Percentiles rank a stretch among this genome's conserved stretches.
These are phyloP conservation scores for Cydia strobilella DNA, from an alignment of 1,140 invertebrate species.

Conservation along the genomic window DNA sequence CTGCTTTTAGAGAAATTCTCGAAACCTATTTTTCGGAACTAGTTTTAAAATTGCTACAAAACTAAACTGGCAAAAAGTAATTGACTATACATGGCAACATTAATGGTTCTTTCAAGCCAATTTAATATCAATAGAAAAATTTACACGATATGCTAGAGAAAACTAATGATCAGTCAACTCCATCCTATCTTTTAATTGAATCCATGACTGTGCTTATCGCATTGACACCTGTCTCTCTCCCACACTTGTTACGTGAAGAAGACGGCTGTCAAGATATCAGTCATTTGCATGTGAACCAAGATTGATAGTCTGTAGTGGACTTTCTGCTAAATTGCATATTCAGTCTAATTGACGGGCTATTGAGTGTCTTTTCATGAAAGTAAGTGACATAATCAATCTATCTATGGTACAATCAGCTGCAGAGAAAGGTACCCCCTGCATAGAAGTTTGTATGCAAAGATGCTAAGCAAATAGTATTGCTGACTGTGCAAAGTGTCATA, in stretches of 20 bases:
- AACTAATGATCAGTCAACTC: neutral
- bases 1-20: too few species aligned
- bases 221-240: slow-evolving; percentile 7
- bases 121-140: neutral
- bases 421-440: too few species aligned
- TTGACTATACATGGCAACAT: too few species aligned
- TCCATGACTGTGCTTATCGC: neutral
- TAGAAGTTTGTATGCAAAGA: too few species aligned
- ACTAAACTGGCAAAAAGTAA: too few species aligned
- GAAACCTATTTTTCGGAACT: too few species aligned
- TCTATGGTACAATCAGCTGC: too few species aligned
- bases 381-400: too few species aligned
- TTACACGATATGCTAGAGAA: neutral
- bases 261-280: slow-evolving; percentile 6
- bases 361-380: neutral
- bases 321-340: neutral
- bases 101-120: neutral
- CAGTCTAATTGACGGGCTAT: neutral
- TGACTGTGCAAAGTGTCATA: too few species aligned
- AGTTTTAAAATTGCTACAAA: too few species aligned
- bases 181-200: neutral
- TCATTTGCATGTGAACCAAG: slow-evolving; percentile 23
- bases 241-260: neutral
- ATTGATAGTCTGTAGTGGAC: neutral
- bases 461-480: too few species aligned